Evolutionary conservation across 1,140 invertebrate species (phyloP), one percentile per base, ranked within the genome.

Genomic region (Aphaenogaster floridana): DNA sequence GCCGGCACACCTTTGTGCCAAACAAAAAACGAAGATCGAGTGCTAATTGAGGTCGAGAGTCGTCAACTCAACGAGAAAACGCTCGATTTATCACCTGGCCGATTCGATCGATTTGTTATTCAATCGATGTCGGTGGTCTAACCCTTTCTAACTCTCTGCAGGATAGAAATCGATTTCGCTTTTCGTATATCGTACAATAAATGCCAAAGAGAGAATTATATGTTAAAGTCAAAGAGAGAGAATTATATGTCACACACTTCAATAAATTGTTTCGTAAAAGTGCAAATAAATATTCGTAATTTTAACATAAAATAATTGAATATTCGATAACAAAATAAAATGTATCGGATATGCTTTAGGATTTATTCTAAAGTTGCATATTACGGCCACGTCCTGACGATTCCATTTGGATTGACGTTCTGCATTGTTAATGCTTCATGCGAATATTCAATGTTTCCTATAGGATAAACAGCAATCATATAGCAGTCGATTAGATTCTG

Each of bases 31-130:
- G 28, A 74, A 54, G 39, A 74, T 74, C 34, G 28, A 61, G 42
- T 61, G n/a, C 50, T 84, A 74, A 84, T 84, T 84, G 80, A 84
- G 34, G 13, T 74, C 68, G 69, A 84, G 68, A 84, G 68, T 84
- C 80, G 42, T 84, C 42, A 57, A 50, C 42, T 84, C 54, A 3
- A 39, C 13, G 42, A 61, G 28, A 1, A 69, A 74, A 13, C n/a
- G 7, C 13, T 39, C 54, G 68, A 50, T 84, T 84, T 63, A 50
- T 74, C 34, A n/a, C 34, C n/a, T 1, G 36, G 21, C n/a, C 28
- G 17, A 48, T n/a, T 50, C 17, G 13, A 48, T 48, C 39, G 50
- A 45, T 71, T 57, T 71, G 21, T 66, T 42, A 66, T 66, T 42
- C 63, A 36, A 68, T 68, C 64, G n/a, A 71, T 72, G 6, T 21